Evolutionary conservation across 2,797 vertebrate species (phyloP).

Genomic region (Spondyliosoma cantharus): DNA sequence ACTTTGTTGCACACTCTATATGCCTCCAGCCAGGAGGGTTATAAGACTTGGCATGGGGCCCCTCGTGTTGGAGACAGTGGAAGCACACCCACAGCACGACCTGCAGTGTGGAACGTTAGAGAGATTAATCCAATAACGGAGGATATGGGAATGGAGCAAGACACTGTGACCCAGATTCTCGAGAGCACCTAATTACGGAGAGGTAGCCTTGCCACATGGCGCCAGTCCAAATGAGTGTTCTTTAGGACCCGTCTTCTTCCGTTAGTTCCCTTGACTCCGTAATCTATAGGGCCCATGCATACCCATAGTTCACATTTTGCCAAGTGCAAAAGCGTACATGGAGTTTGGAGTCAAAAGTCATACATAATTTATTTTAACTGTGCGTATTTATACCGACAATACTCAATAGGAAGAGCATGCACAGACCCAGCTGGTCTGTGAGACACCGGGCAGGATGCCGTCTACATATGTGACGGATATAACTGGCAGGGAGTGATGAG

Average conservation of each 20-base stretch:
- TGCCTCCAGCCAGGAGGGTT: background rate
- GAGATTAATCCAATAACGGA: constrained; percentile 69
- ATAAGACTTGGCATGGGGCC: constrained; percentile 46
- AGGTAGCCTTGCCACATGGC: constrained; percentile 49
- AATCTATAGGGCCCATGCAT: constrained; percentile 16
- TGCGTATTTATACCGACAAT: background rate
- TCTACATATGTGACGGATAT: constrained; percentile 12
- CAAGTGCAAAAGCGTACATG: constrained; percentile 1
- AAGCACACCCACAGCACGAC: constrained; percentile 49
- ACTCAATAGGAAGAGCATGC: background rate
- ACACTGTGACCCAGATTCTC: constrained; percentile 61
- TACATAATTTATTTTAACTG: background rate
- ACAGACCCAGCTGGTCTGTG: background rate
- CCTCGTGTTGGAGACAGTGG: constrained; percentile 25
- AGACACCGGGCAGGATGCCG: background rate
- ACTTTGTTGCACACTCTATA: background rate
- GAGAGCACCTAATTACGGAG: constrained; percentile 59
- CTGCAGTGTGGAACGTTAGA: constrained; percentile 44
- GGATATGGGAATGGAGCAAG: constrained; percentile 71
- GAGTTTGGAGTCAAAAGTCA: background rate
- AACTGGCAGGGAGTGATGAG: constrained; percentile 1
- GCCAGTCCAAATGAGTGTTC: constrained; percentile 42
- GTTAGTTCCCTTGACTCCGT: constrained; percentile 29
- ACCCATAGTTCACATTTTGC: background rate
- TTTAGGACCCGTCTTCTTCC: constrained; percentile 19